A percentile compares a stretch with the other conserved stretches of the same genome.
phyloP scores from a whole-genome alignment of 1,140 invertebrate genomes.

The Tetramorium alpestre region DNA sequence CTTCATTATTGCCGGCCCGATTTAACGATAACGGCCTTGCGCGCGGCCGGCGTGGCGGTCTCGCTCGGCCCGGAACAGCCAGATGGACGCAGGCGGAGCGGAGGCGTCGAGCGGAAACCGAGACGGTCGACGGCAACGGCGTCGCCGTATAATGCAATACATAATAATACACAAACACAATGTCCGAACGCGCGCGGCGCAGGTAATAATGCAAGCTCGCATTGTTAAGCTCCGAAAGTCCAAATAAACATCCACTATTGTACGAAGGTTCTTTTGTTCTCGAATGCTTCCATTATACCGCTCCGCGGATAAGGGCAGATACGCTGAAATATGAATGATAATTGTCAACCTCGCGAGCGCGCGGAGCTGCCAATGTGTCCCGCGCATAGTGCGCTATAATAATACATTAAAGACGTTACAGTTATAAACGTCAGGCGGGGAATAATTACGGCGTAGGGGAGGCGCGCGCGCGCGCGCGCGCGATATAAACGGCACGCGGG shows the following conservation, averaged over 20 bases:
- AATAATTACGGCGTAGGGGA: constrained; percentile 13
- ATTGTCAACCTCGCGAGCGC: constrained; percentile 19
- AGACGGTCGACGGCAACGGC: not conserved
- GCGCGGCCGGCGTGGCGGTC: not conserved
- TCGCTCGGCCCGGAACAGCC: not conserved
- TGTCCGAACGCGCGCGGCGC: constrained; percentile 1
- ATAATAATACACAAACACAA: not conserved
- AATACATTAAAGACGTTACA: constrained; percentile 17
- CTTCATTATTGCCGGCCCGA: constrained; percentile 64
- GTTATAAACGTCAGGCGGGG: not conserved
- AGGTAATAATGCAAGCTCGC: constrained; percentile 21
- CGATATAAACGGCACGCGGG: not conserved
- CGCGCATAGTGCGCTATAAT: not conserved
- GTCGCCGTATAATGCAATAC: not conserved
- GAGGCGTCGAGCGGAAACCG: not conserved
- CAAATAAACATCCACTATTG: constrained; percentile 53
- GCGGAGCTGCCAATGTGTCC: not conserved
- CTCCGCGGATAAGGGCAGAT: not conserved
- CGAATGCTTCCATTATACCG: constrained; percentile 24
- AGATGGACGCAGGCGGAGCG: not conserved
- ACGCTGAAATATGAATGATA: constrained; percentile 49
- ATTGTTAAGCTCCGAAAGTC: constrained; percentile 22
- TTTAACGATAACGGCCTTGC: constrained; percentile 16
- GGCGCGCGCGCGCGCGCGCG: no score
- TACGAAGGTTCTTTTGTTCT: constrained; percentile 42